Conservation (phyloP, 1,140 invertebrate species). For the Whitmania pigra region DNA sequence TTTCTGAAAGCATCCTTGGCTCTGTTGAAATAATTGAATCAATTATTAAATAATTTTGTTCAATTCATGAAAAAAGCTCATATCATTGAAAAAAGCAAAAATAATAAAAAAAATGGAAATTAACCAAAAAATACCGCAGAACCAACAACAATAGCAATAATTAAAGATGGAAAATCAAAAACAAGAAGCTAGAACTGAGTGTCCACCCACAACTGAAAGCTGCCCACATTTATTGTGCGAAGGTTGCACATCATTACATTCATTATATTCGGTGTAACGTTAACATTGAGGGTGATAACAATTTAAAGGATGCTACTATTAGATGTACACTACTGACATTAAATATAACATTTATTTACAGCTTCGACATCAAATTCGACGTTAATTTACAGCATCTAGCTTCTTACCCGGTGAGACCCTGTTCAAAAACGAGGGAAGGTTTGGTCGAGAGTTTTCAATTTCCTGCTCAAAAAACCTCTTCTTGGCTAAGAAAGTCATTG, state of each 20-base stretch:
- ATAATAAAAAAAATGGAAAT: not conserved
- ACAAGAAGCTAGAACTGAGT: not conserved
- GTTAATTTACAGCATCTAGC: no score
- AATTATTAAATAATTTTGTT: not conserved
- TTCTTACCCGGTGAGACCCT: not conserved
- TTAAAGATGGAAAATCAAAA: not conserved
- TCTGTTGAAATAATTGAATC: no score
- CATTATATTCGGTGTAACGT: no score
- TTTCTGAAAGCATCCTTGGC: no score
- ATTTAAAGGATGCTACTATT: not conserved
- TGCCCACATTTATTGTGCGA: no score
- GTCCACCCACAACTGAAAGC: not conserved
- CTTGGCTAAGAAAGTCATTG: not conserved
- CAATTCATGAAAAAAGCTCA: not conserved
- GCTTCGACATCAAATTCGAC: no score
- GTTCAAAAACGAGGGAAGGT: not conserved
- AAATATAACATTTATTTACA: not conserved
- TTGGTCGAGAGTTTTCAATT: not conserved
- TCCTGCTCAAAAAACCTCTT: slow-evolving; percentile 4
- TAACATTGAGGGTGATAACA: not conserved
- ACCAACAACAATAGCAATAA: not conserved
- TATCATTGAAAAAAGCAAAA: not conserved
- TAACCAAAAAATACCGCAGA: not conserved
- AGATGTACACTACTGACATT: no score
- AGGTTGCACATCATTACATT: no score